These are phyloP conservation scores for Scolopax bukidnonensis DNA, from an alignment of 2,797 vertebrate species.

Conservation along the genomic window DNA sequence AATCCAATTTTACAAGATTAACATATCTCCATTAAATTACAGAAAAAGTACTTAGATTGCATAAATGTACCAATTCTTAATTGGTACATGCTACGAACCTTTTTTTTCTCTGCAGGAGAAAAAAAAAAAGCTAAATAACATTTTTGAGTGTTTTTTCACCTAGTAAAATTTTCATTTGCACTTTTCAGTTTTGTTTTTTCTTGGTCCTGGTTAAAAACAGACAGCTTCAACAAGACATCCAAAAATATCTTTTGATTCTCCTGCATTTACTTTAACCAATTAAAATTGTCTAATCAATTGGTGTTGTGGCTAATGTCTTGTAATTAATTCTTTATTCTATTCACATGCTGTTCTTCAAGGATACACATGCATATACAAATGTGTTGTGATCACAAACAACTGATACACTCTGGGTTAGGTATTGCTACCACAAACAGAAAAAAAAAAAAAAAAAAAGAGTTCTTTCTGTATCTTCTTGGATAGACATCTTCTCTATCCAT, in stretches of 20 bases:
- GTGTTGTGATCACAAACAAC: not conserved
- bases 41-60: not conserved
- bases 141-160: not conserved
- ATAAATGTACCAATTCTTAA: not conserved
- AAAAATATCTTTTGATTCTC: not conserved
- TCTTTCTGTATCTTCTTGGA: no score
- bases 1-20: not conserved
- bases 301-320: not conserved
- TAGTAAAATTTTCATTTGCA: not conserved
- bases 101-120: not conserved
- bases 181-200: not conserved
- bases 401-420: not conserved
- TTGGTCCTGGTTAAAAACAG: not conserved
- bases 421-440: not conserved
- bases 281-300: not conserved
- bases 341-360: not conserved
- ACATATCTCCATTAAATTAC: not conserved
- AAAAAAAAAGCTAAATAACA: not conserved
- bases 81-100: rapidly evolving
- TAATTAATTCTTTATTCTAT: not conserved
- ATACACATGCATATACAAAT: not conserved
- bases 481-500: not conserved
- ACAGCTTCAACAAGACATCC: not conserved
- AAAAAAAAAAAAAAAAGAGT: not conserved
- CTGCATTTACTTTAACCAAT: not conserved